Percentiles rank a stretch among this genome's conserved stretches.
These are phyloP conservation scores for Ernsta delagoae DNA, from an alignment of 2,888 invertebrate genomes.

Conservation along the genomic window DNA sequence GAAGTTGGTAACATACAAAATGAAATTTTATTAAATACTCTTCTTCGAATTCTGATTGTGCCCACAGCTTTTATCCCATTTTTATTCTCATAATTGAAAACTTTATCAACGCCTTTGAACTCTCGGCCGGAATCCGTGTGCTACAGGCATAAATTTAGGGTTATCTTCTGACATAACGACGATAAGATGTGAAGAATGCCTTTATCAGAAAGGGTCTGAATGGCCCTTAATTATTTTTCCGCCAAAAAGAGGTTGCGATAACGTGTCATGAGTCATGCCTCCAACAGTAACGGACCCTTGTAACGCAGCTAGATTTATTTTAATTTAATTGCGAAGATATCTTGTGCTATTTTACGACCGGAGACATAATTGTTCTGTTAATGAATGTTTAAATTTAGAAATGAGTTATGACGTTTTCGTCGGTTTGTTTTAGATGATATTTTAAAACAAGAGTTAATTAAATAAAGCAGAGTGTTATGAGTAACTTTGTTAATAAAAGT, in stretches of 20 bases:
- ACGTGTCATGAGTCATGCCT: constrained; percentile 32
- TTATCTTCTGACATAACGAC: constrained; percentile 27
- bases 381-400: constrained; percentile 20
- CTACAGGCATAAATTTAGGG: constrained; percentile 41
- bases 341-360: neutral
- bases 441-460: too few relatives aligned
- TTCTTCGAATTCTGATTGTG: too few relatives aligned
- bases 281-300: constrained; percentile 32
- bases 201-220: constrained; percentile 31
- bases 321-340: constrained; percentile 21
- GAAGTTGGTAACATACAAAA: too few relatives aligned
- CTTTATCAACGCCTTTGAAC: constrained; percentile 20
- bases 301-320: constrained; percentile 31
- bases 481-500: too few relatives aligned
- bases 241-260: constrained; percentile 26
- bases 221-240: constrained; percentile 37
- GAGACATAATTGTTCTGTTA: constrained; percentile 1
- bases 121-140: constrained; percentile 38
- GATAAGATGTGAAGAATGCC: constrained; percentile 42
- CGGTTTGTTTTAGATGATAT: neutral
- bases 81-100: constrained; percentile 20
- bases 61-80: neutral
- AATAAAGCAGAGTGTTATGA: too few relatives aligned
- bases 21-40: too few relatives aligned
- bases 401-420: neutral